These are phyloP conservation scores for Dicrostonyx torquatus DNA, from an alignment of 2,797 vertebrate genomes.

Conservation along the genomic window DNA sequence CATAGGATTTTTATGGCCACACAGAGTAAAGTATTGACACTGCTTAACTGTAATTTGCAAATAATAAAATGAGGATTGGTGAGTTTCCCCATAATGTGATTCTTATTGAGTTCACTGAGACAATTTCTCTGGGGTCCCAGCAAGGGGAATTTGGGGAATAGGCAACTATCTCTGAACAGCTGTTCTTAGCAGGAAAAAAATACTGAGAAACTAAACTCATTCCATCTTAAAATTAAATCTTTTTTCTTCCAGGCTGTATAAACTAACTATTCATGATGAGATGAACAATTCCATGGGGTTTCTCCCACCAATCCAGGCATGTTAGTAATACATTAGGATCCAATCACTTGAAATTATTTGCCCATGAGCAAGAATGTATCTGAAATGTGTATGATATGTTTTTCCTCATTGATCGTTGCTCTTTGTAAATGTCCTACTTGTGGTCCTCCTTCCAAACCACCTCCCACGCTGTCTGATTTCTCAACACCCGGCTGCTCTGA, in stretches of 20 bases:
- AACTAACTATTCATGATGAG: conserved; percentile 52
- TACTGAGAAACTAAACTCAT: conserved; percentile 58
- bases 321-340: conserved; percentile 8
- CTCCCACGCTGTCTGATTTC: background rate
- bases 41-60: conserved; percentile 44
- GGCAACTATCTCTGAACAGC: conserved; percentile 66
- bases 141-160: conserved; percentile 40
- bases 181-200: conserved; percentile 59
- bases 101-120: conserved; percentile 70
- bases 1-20: background rate
- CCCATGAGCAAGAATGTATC: conserved; percentile 32
- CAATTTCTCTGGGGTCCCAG: conserved; percentile 61
- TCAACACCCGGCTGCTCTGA: background rate
- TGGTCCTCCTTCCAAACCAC: background rate
- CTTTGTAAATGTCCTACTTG: background rate
- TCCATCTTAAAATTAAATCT: conserved; percentile 68
- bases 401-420: background rate
- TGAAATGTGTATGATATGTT: conserved; percentile 16
- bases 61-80: conserved; percentile 60
- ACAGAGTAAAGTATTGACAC: conserved; percentile 50
- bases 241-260: conserved; percentile 67
- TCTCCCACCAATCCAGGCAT: conserved; percentile 39
- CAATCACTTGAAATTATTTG: conserved; percentile 45
- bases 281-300: conserved; percentile 60
- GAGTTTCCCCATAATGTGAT: conserved; percentile 61